Evolutionary conservation across 2,888 invertebrate genomes (phyloP).

Genomic region (Autographa pulchrina): DNA sequence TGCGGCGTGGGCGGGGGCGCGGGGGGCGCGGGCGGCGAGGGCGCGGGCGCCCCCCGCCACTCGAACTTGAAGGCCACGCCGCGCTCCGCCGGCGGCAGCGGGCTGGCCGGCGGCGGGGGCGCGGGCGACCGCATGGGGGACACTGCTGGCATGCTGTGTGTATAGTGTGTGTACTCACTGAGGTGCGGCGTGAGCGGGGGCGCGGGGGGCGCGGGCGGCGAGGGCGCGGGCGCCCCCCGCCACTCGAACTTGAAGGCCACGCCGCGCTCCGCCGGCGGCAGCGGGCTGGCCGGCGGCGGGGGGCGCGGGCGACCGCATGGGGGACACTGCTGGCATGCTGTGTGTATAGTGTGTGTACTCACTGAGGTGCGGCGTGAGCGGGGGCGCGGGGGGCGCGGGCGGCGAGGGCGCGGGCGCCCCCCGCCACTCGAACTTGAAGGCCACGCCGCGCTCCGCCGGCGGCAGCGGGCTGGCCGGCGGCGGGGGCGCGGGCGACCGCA

Average conservation of each 20-base stretch:
- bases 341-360: no score
- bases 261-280: no score
- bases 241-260: conserved; percentile 84
- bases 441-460: conserved; percentile 53
- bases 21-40: conserved; percentile 74
- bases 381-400: conserved; percentile 74
- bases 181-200: conserved; percentile 69
- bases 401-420: conserved; percentile 74
- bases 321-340: no score
- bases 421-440: conserved; percentile 82
- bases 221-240: conserved; percentile 71
- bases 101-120: conserved; percentile 74
- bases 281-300: conserved; percentile 71
- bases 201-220: conserved; percentile 74
- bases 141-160: conserved; percentile 78
- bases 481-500: conserved; percentile 81
- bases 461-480: conserved; percentile 68
- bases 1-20: conserved; percentile 70
- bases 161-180: conserved; percentile 65
- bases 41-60: conserved; percentile 71
- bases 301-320: no score
- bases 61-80: conserved; percentile 82
- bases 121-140: conserved; percentile 85
- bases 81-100: conserved; percentile 33
- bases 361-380: conserved; percentile 68